phyloP scores from a whole-genome alignment of 2,113 vertebrate species.

The Eulemur macaco region DNA sequence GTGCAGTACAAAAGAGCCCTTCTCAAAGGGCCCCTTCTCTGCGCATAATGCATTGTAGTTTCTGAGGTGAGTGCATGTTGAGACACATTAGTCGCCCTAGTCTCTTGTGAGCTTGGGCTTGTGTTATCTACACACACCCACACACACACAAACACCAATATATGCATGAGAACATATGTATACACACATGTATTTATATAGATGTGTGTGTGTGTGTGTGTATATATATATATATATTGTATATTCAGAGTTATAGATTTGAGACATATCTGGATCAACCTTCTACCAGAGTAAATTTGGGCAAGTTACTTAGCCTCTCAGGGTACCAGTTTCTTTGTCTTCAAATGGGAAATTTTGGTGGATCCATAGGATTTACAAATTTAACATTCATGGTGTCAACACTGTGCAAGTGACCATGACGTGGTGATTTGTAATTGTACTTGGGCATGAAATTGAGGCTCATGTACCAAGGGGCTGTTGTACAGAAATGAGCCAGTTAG shows the following conservation, averaged over 20 bases:
- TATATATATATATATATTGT: neutral
- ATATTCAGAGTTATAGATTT: neutral
- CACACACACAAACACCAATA: neutral
- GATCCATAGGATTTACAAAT: constrained; percentile 38
- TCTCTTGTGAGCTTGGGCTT: neutral
- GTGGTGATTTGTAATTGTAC: constrained; percentile 52
- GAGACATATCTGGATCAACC: neutral
- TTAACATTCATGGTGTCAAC: constrained; percentile 27
- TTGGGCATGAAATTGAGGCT: constrained; percentile 52
- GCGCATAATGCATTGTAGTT: neutral
- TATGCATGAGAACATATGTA: neutral
- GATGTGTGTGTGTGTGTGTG: neutral
- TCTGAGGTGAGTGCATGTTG: neutral
- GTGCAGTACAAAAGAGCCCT: neutral
- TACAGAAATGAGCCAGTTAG: constrained; percentile 35
- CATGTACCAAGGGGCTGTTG: neutral
- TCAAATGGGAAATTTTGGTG: constrained; percentile 40
- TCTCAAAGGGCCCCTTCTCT: neutral
- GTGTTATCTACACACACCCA: neutral
- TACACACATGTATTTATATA: too few relatives aligned
- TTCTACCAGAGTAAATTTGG: neutral
- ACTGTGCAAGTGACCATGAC: constrained; percentile 35
- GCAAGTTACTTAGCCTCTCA: neutral
- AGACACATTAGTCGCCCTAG: neutral
- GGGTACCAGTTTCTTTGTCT: constrained; percentile 56